Evolutionary conservation across 2,113 vertebrate genomes (phyloP).

Genomic region (Butorides virescens): DNA sequence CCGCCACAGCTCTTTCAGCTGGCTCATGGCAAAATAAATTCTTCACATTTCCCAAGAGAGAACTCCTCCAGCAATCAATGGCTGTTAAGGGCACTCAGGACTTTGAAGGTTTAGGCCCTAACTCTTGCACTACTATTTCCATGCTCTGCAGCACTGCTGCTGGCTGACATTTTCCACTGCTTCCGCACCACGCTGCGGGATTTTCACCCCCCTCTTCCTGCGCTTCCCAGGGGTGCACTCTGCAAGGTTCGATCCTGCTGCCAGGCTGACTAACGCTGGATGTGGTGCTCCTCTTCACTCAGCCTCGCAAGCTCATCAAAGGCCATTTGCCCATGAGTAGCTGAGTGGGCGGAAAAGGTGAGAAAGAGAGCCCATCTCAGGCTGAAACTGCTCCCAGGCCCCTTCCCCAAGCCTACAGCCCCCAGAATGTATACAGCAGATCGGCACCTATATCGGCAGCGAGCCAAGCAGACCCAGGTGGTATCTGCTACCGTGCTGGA

Average conservation of each 20-base stretch:
- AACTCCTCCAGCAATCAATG: conserved; percentile 36
- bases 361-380: background rate
- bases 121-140: background rate
- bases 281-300: background rate
- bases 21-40: background rate
- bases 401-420: background rate
- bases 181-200: background rate
- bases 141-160: background rate
- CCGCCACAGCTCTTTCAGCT: background rate
- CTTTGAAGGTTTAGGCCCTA: background rate
- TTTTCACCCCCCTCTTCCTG: background rate
- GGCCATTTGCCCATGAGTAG: background rate
- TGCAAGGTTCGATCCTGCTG: background rate
- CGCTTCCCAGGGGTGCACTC: background rate
- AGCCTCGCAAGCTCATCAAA: background rate
- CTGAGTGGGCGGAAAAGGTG: background rate
- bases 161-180: background rate
- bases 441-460: accelerated
- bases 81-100: conserved; percentile 30
- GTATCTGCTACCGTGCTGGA: background rate
- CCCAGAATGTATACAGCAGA: background rate
- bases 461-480: background rate
- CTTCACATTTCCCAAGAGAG: conserved; percentile 27
- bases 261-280: background rate
- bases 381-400: background rate